Base-by-base conservation (phyloP, 2,797 vertebrate genomes). In the Eospalax fontanierii region DNA sequence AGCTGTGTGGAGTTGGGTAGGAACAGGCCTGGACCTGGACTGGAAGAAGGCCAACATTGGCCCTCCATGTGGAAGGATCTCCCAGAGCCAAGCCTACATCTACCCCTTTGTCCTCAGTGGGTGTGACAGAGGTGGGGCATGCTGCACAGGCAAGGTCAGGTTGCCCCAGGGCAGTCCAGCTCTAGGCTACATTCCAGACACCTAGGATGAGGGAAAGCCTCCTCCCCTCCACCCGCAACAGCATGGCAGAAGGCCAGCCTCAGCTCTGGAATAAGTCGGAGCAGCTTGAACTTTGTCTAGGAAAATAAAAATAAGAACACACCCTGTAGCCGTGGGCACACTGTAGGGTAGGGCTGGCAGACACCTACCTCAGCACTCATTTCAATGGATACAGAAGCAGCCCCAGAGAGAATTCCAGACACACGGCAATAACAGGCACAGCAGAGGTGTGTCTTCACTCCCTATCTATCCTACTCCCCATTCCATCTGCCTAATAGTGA, bases 141-240 rank as follows among this genome's bases (percentile, higher is more conserved):
- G 85, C 38, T 7, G 61, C 35, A 38, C 15, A 24, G 7, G 59
- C 28, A 70, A 65, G 70, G 54, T 50, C 90, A 90, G 73, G n/a
- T 46, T 33, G 35, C 84, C 50, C 85, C 59, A 40, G 43, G 80
- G 71, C 50, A 66, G 76, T 38, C 4, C 28, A 28, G 21, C 83
- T 63, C 12, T 12, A 63, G 38, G 54, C 76, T 87, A 16, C 40
- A 71, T 46, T 75, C 73, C n/a, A 33, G 22, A 16, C 59, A 87
- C 57, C 21, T n/a, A 73, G 78, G 68, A 92, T 57, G 79, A n/a
- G 71, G 79, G 46, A 75, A 94, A 76, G 59, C 40, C 70, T 65
- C 71, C n/a, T 61, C 33, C 46, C 18, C n/a, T 61, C 33, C 46
- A 14, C 14, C 19, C 3, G 22, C 19, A n/a, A n/a, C 19, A 50